Evolutionary conservation across 1,140 invertebrate species (phyloP), one percentile per base, ranked within the genome.

Genomic region (Nomia melanderi): DNA sequence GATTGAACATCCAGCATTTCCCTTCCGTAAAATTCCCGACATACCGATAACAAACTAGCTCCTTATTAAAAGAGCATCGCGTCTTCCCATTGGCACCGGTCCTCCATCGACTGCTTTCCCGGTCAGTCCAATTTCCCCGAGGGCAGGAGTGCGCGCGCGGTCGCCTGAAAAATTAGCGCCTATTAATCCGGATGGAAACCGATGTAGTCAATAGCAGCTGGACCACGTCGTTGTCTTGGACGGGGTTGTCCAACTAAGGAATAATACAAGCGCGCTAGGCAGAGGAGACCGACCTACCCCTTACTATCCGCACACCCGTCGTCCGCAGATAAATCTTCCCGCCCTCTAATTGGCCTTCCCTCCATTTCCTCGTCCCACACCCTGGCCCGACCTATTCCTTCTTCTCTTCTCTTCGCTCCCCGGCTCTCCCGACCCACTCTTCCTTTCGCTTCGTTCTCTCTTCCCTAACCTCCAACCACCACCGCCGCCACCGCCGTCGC

Each of bases 271-370:
- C 83, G 84, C 79, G 82, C 77, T 88, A 86, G 82, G 82, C 82
- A 84, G 81, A 87, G 77, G 80, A 79, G 72, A 78, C 77, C 87
- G 76, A 86, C 67, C 87, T 88, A 90, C 90, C 90, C 90, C 86
- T 86, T 87, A 85, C 89, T 84, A 90, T 90, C 84, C 89, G 89
- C 87, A 88, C 91, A 92, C 89, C 91, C 91, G 91, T 92, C 88
- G 89, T 88, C 89, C 88, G 86, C 81, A 91, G 88, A 92, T 92
- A 92, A 92, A 92, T 92, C 91, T 92, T 90, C 79, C 89, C 88
- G 89, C 91, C 90, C 90, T 92, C 91, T 92, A 91, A 92, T 92
- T 92, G 90, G 91, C 89, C 91, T 91, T 91, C 88, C 88, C 90
- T 90, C 87, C 87, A 88, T 88, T 92, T 91, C 88, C 90, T 89